Percentiles rank a stretch among this genome's conserved stretches.
Conservation (phyloP, 2,113 vertebrate genomes). For the Amphiprion percula region DNA sequence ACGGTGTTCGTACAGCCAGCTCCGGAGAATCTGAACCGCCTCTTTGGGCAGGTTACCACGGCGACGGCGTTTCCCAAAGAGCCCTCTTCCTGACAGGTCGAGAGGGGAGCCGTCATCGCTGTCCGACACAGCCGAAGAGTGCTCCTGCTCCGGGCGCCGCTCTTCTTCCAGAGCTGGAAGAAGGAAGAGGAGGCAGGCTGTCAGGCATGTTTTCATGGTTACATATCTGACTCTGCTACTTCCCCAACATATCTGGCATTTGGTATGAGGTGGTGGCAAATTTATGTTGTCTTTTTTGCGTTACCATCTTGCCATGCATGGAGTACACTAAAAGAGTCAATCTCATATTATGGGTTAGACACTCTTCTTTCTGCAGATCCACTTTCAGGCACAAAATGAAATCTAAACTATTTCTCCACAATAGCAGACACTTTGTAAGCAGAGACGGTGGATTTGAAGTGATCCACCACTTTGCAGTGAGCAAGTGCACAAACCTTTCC, state of each 20-base stretch:
- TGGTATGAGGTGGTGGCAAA: too few species aligned
- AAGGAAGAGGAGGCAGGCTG: not conserved
- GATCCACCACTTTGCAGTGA: not conserved
- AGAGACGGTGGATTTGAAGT: not conserved
- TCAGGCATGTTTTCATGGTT: not conserved
- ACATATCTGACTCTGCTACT: not conserved
- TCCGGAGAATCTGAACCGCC: constrained; percentile 93
- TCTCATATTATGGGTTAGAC: too few species aligned
- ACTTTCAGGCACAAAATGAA: not conserved
- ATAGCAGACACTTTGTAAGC: not conserved
- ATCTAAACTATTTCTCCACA: not conserved
- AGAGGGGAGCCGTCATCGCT: constrained; percentile 91
- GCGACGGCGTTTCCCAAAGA: constrained; percentile 90
- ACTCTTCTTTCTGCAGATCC: too few species aligned
- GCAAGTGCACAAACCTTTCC: constrained; percentile 9
- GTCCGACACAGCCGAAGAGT: constrained; percentile 90
- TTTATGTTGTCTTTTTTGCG: too few species aligned
- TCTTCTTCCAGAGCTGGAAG: constrained; percentile 78
- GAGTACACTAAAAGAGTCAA: too few species aligned
- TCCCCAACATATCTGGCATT: too few species aligned
- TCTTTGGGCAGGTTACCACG: constrained; percentile 97
- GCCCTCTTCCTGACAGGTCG: constrained; percentile 84
- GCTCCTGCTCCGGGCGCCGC: constrained; percentile 72
- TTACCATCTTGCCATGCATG: too few species aligned
- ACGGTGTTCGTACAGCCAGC: constrained; percentile 96